These are phyloP conservation scores for Zelleria hepariella DNA, from an alignment of 2,888 invertebrate species.

Conservation along the genomic window DNA sequence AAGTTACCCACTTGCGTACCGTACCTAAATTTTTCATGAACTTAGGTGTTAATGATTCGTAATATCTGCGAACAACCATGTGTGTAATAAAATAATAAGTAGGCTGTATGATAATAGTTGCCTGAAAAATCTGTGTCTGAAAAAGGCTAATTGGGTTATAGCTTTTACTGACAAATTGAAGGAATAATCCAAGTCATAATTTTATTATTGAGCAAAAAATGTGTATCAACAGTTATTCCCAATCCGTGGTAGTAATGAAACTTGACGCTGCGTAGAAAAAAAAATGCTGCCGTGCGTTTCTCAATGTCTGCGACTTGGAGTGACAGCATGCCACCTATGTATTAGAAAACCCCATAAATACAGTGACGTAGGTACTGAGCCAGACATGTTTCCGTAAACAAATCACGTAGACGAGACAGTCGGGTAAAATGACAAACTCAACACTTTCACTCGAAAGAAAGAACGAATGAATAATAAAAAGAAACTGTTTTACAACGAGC, in stretches of 20 bases:
- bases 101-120: no score
- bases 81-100: no score
- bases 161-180: no score
- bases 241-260: no score
- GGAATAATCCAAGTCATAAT: no score
- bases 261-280: background rate
- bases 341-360: background rate
- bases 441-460: conserved; percentile 51
- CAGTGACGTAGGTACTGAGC: background rate
- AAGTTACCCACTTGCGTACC: background rate
- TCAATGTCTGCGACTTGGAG: background rate
- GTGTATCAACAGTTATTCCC: no score
- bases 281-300: background rate
- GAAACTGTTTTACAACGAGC: conserved; percentile 1
- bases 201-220: no score
- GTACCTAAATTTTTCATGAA: background rate
- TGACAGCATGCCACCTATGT: background rate
- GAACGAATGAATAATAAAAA: conserved; percentile 25
- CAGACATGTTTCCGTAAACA: conserved; percentile 21
- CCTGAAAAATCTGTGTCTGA: no score
- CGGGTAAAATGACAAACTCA: conserved; percentile 34
- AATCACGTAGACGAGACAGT: conserved; percentile 31
- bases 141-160: no score
- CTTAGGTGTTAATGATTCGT: no score
- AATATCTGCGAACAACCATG: no score